A percentile compares a stretch with the other conserved stretches of the same genome.
Conservation (phyloP, 2,797 vertebrate genomes). For the Coluber constrictor region DNA sequence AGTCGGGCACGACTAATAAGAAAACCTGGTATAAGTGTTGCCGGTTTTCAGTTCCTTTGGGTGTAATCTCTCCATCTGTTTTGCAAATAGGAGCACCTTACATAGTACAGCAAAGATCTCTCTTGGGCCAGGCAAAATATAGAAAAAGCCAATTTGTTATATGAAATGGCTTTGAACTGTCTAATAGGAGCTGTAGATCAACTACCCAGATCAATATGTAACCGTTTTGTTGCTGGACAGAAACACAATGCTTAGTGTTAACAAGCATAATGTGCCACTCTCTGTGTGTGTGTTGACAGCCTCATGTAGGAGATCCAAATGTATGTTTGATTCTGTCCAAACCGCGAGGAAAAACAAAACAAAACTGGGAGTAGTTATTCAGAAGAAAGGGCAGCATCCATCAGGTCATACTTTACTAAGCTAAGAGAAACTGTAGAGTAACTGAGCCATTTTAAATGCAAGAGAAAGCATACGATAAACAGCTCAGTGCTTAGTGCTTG, state of each 20-base stretch:
- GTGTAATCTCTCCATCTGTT: not conserved
- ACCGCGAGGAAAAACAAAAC: no score
- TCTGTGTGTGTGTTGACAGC: rapidly evolving
- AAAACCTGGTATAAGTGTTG: not conserved
- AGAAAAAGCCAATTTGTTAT: constrained; percentile 28
- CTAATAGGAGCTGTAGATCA: not conserved
- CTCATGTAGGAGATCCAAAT: not conserved
- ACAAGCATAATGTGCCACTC: rapidly evolving
- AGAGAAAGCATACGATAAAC: no score
- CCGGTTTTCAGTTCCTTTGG: not conserved
- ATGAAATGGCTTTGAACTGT: constrained; percentile 22
- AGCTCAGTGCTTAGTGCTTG: not conserved
- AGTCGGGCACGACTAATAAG: not conserved
- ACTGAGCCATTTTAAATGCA: not conserved
- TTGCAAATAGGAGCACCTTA: rapidly evolving
- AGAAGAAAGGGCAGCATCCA: not conserved
- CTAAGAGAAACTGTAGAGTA: not conserved
- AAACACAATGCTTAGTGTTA: not conserved
- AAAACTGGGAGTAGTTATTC: not conserved
- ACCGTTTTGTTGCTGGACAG: not conserved
- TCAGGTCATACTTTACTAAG: not conserved
- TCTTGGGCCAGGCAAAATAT: rapidly evolving
- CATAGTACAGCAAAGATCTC: not conserved
- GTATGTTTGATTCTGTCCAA: not conserved
- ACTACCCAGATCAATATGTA: not conserved